A percentile compares a stretch with the other conserved stretches of the same genome.
These are phyloP conservation scores for Sinocyclocheilus anophthalmus DNA, from an alignment of 2,113 vertebrate genomes.

Conservation along the genomic window DNA sequence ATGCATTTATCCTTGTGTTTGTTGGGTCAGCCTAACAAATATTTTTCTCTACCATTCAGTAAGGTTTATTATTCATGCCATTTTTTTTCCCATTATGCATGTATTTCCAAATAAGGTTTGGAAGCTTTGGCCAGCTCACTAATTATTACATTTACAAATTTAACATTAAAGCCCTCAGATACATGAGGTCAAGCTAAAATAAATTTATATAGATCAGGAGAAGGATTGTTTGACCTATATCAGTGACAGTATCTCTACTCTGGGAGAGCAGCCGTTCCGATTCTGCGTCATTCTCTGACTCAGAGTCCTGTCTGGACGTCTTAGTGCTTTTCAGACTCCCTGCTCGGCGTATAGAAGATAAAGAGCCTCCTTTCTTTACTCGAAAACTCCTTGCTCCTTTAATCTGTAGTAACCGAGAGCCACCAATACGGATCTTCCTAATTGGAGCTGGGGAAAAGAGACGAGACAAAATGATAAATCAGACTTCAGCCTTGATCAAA, in stretches of 20 bases:
- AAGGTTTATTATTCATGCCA: neutral
- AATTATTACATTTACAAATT: neutral
- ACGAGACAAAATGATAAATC: neutral
- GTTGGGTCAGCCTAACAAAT: neutral
- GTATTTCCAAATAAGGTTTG: neutral
- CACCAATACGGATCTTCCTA: slow-evolving; percentile 96
- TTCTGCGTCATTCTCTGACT: slow-evolving; percentile 96
- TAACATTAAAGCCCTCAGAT: neutral
- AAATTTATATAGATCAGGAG: neutral
- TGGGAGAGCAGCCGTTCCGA: slow-evolving; percentile 84
- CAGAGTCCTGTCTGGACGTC: slow-evolving; percentile 96
- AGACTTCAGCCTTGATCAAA: neutral
- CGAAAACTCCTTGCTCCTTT: slow-evolving; percentile 98
- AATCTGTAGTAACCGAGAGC: slow-evolving; percentile 96
- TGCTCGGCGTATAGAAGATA: slow-evolving; percentile 94
- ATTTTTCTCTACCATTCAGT: neutral
- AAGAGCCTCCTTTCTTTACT: slow-evolving; percentile 96
- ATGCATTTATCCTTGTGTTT: neutral
- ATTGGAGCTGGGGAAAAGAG: slow-evolving; percentile 78
- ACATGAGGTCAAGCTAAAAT: slow-evolving; percentile 6
- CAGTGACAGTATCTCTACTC: slow-evolving; percentile 98
- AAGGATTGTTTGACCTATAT: slow-evolving; percentile 81
- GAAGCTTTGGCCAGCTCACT: neutral
- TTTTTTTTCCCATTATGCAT: neutral
- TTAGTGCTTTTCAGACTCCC: slow-evolving; percentile 99